phyloP scores from a whole-genome alignment of 2,113 vertebrate genomes.

The Laticauda colubrina region DNA sequence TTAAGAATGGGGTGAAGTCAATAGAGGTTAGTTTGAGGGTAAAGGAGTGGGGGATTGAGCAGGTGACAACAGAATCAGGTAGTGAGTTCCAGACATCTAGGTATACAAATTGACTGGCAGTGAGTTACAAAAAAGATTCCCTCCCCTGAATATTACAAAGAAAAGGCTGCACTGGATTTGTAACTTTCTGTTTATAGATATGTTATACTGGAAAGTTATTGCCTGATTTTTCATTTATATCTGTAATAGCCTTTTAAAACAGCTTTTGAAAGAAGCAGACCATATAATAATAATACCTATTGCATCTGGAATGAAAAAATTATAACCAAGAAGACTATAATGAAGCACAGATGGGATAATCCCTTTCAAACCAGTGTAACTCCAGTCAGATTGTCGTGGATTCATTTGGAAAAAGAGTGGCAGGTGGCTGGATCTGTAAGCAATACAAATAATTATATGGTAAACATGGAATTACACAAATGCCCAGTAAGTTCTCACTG shows the following conservation, averaged over 20 bases:
- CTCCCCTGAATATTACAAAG: background rate
- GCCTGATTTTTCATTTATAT: background rate
- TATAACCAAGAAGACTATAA: slow-evolving; percentile 88
- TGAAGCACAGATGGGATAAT: slow-evolving; percentile 86
- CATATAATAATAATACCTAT: slow-evolving; percentile 77
- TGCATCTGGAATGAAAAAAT: slow-evolving; percentile 89
- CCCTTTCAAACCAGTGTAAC: slow-evolving; percentile 78
- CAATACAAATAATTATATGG: background rate
- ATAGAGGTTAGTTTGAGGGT: no score
- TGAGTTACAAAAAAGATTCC: background rate
- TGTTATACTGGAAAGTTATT: background rate
- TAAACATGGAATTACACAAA: background rate
- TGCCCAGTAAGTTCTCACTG: background rate
- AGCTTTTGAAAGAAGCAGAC: background rate
- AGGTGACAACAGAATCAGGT: no score
- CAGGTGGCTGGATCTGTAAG: slow-evolving; percentile 77
- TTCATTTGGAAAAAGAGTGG: slow-evolving; percentile 82
- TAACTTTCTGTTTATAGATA: background rate
- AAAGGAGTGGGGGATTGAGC: no score
- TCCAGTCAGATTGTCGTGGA: slow-evolving; percentile 79
- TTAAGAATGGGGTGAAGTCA: no score
- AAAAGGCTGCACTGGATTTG: background rate
- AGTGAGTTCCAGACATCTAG: background rate
- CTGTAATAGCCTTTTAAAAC: background rate
- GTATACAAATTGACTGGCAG: background rate